phyloP scores from a whole-genome alignment of 2,797 vertebrate genomes.

The Pseudopleuronectes americanus region DNA sequence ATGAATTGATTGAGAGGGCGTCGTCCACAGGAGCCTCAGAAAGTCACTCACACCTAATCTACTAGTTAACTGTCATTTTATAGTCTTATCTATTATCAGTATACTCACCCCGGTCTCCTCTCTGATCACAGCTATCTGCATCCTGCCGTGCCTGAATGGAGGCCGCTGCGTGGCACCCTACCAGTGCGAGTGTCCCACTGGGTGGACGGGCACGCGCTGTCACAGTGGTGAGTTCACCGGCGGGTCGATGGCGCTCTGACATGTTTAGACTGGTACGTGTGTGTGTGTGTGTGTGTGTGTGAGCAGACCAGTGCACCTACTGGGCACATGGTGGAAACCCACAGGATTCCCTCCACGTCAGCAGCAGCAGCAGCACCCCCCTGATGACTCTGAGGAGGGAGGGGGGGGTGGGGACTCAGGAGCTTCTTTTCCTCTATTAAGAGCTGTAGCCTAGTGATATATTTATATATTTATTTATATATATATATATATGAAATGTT shows the following conservation, averaged over 20 bases:
- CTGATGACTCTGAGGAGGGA: too few relatives aligned
- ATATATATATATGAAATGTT: too few relatives aligned
- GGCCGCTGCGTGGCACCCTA: slow-evolving; percentile 94
- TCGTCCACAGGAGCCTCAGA: neutral
- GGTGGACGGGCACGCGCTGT: slow-evolving; percentile 95
- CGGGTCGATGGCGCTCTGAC: slow-evolving; percentile 3
- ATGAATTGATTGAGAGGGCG: neutral
- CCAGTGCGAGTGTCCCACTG: slow-evolving; percentile 90
- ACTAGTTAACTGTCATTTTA: too few relatives aligned
- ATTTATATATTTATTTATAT: too few relatives aligned
- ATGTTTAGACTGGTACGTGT: neutral
- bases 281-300: slow-evolving; percentile 8
- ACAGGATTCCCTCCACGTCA: neutral
- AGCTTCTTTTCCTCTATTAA: too few relatives aligned
- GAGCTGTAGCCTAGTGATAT: too few relatives aligned
- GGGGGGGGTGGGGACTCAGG: too few relatives aligned
- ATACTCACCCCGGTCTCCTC: too few relatives aligned
- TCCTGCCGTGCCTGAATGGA: slow-evolving; percentile 95
- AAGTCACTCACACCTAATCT: neutral
- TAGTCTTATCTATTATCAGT: too few relatives aligned
- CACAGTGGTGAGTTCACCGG: slow-evolving; percentile 87
- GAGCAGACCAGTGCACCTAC: neutral
- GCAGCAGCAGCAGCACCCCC: neutral
- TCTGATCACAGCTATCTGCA: slow-evolving; percentile 91
- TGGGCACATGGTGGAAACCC: neutral